Conservation (phyloP, 2,797 vertebrate species). For the Potorous gilbertii region DNA sequence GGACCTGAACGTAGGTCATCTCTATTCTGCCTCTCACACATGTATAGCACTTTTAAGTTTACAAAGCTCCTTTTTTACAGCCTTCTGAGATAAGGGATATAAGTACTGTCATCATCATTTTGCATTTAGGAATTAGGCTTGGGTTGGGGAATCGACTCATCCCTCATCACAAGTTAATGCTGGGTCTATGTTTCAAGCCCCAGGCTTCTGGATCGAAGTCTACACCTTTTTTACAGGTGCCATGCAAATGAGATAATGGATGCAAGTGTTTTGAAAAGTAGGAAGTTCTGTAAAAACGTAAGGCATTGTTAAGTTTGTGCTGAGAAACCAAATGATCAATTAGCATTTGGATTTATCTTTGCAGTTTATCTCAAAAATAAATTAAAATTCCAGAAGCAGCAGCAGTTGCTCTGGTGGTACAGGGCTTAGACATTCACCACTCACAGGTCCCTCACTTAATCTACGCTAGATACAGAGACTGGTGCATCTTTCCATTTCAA, state of each 20-base stretch:
- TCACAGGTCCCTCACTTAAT: neutral
- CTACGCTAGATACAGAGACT: accelerated
- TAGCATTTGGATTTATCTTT: neutral
- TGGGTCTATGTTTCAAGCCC: no score
- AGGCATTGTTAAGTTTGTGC: neutral
- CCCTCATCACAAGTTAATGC: neutral
- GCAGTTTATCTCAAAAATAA: neutral
- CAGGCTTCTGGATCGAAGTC: neutral
- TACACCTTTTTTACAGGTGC: neutral
- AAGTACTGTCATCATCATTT: neutral
- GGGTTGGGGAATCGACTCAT: neutral
- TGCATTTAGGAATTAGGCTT: neutral
- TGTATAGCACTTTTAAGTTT: neutral
- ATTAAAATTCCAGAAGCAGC: neutral
- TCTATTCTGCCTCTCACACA: neutral
- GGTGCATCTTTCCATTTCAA: constrained; percentile 18
- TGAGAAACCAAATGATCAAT: neutral
- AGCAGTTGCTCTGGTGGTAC: neutral
- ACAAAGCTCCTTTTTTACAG: neutral
- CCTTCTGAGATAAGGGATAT: neutral
- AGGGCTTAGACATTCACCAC: neutral
- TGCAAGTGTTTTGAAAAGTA: neutral
- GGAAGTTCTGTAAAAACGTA: neutral
- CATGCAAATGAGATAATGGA: neutral
- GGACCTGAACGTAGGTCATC: neutral